Percentiles rank a stretch among this genome's conserved stretches.
These are phyloP conservation scores for Machimus rusticus DNA, from an alignment of 2,888 invertebrate genomes.

Conservation along the genomic window DNA sequence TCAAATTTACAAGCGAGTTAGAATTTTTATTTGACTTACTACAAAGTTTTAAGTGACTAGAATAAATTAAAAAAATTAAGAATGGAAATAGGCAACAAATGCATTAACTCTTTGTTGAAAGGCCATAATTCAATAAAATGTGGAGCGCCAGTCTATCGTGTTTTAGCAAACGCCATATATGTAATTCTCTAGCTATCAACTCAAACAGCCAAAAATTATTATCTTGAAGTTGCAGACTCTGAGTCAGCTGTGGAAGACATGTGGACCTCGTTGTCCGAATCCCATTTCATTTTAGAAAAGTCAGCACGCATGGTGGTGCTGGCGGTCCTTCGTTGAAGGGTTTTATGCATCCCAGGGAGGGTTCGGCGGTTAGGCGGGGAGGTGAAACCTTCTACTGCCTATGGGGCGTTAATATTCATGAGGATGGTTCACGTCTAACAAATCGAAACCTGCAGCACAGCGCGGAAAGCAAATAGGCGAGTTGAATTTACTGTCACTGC, in stretches of 20 bases:
- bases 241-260: not conserved
- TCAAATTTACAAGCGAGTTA: too few species aligned
- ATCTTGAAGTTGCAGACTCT: not conserved
- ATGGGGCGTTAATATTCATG: slow-evolving; percentile 22
- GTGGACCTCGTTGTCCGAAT: not conserved
- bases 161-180: not conserved
- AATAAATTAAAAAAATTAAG: too few species aligned
- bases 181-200: not conserved
- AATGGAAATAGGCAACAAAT: not conserved
- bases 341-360: not conserved
- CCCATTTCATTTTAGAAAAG: not conserved
- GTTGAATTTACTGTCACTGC: slow-evolving; percentile 45
- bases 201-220: not conserved
- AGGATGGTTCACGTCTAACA: not conserved
- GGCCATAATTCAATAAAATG: not conserved
- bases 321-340: not conserved
- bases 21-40: too few species aligned
- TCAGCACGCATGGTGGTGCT: not conserved
- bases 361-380: too few species aligned
- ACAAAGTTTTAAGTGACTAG: too few species aligned
- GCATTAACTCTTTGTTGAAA: not conserved
- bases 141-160: not conserved
- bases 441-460: slow-evolving; percentile 21
- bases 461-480: not conserved
- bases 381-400: not conserved